Percentiles rank a stretch among this genome's conserved stretches.
Evolutionary conservation across 2,797 vertebrate genomes (phyloP).

Genomic region (Epinephelus awoara): DNA sequence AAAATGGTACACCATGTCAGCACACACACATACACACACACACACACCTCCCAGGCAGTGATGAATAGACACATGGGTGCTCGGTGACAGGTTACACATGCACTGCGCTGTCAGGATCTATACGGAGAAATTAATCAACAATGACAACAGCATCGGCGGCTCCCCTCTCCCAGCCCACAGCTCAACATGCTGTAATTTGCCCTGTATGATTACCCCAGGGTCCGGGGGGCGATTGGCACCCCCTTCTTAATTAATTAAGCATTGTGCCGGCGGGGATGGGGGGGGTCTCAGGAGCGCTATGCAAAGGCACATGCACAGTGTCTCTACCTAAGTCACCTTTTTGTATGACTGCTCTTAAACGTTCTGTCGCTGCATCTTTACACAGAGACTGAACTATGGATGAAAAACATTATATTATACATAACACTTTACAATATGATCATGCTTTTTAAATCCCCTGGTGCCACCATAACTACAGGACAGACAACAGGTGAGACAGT

Average conservation of each 20-base stretch:
- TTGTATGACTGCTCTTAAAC: slow-evolving; percentile 15
- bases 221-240: slow-evolving; percentile 65
- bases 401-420: neutral
- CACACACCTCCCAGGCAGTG: slow-evolving; percentile 71
- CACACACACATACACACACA: slow-evolving; percentile 40
- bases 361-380: slow-evolving; percentile 7
- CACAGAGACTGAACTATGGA: neutral
- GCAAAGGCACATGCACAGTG: slow-evolving; percentile 22
- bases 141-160: slow-evolving; percentile 77
- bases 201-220: slow-evolving; percentile 87
- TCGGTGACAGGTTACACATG: slow-evolving; percentile 86
- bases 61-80: slow-evolving; percentile 85
- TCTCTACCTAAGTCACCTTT: slow-evolving; percentile 51
- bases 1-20: slow-evolving; percentile 21
- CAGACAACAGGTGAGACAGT: too few relatives aligned
- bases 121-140: slow-evolving; percentile 87
- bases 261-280: slow-evolving; percentile 42
- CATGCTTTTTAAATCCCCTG: too few relatives aligned
- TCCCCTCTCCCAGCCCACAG: slow-evolving; percentile 57
- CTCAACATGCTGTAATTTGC: slow-evolving; percentile 80
- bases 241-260: slow-evolving; percentile 87
- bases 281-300: slow-evolving; percentile 37
- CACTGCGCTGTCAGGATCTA: slow-evolving; percentile 84
- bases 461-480: too few relatives aligned
- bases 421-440: too few relatives aligned